Base-by-base conservation (phyloP, 2,797 vertebrate genomes). In the Peromyscus attwateri region DNA sequence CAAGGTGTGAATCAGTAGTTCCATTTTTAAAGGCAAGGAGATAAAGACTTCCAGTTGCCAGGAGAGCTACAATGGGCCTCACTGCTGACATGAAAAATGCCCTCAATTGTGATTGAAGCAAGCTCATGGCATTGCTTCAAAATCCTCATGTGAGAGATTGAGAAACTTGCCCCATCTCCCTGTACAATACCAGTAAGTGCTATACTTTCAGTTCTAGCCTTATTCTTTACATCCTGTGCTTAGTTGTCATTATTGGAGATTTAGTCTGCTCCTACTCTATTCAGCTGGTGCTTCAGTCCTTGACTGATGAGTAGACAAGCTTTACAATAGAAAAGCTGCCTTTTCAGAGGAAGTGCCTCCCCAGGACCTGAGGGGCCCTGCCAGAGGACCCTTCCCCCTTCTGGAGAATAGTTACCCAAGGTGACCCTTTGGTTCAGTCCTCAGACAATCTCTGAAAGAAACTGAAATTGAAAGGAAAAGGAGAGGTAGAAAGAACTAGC, bases 361-460 rank as follows among this genome's bases (percentile, higher is more conserved):
- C 89, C 83, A 25, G 80, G 76, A 71, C 75, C 62, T 70, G 43
- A 95, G 87, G 64, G 62, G 23, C 19, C 66, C 5, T n/a, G 75
- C 37, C 19, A 81, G n/a, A 93, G 34, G 25, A 34, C 16, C 4
- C 34, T 7, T 91, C 5, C 16, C 25, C 43, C 87, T 75, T 95
- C 60, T 87, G 87, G 0, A 95, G 64, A 77, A 70, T 19, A 80
- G 52, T 89, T 57, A 89, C 37, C 96, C 71, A 64, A 10, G 71
- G 57, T 93, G 83, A 97, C 89, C 92, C 29, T 19, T 89, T 60
- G 57, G 57, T 52, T 92, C 89, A 43, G n/a, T 66, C 29, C 73
- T 87, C 43, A 68, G 73, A 43, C 68, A 89, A 34, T 80, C 90
- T 93, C 71, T 96, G 85, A 94, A 97, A 97, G 79, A 79, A 94